These are phyloP conservation scores for Elephantulus edwardii DNA, from an alignment of 2,113 vertebrate species.

Conservation along the genomic window DNA sequence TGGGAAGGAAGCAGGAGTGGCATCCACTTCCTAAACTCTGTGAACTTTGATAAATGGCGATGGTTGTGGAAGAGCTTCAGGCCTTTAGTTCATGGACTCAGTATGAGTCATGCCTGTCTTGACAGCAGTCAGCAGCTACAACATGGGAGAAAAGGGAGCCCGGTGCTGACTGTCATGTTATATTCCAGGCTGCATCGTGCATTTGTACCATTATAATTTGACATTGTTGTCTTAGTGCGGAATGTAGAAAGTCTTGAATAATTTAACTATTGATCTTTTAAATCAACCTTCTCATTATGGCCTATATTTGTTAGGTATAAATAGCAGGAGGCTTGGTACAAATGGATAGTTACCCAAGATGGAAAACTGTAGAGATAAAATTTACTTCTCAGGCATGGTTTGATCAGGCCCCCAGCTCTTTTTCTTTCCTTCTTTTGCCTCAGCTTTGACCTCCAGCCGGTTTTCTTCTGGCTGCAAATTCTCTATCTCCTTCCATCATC, in stretches of 20 bases:
- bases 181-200: not conserved
- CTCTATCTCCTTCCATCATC: not conserved
- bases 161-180: slow-evolving; percentile 8
- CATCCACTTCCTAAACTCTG: too few relatives aligned
- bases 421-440: not conserved
- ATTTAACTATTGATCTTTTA: slow-evolving; percentile 43
- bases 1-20: not conserved
- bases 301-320: not conserved
- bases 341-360: not conserved
- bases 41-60: too few relatives aligned
- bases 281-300: slow-evolving; percentile 1
- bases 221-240: slow-evolving; percentile 40
- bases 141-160: not conserved
- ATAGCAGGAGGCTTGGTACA: not conserved
- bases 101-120: too few relatives aligned
- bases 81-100: too few relatives aligned
- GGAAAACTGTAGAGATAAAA: not conserved
- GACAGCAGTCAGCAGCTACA: too few relatives aligned
- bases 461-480: not conserved
- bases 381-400: not conserved
- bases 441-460: not conserved
- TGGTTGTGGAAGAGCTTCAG: too few relatives aligned
- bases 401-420: not conserved
- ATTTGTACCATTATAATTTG: slow-evolving; percentile 55
- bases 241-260: slow-evolving; percentile 33